Evolutionary conservation across 1,140 invertebrate species (phyloP).

Genomic region (Heterodera carotae): DNA sequence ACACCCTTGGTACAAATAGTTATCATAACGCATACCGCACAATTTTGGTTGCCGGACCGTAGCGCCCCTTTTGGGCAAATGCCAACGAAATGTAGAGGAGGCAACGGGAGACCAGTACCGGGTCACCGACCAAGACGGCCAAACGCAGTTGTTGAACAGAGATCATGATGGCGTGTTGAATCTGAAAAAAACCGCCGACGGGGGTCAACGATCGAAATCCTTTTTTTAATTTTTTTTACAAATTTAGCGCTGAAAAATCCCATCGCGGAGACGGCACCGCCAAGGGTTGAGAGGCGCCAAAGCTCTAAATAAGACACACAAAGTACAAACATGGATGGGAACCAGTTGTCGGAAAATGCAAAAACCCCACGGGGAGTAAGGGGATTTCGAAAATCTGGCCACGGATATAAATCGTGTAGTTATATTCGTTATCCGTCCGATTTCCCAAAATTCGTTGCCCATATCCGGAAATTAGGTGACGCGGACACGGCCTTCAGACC

Average conservation of each 20-base stretch:
- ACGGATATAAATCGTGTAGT: too few relatives aligned
- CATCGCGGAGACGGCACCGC: conserved; percentile 40
- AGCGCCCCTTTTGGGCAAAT: conserved; percentile 33
- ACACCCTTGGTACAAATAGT: too few relatives aligned
- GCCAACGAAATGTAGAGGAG: conserved; percentile 33
- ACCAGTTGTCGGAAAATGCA: too few relatives aligned
- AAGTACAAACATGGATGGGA: background rate
- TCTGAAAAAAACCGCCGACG: conserved; percentile 26
- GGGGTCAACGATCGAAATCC: background rate
- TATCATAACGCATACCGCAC: conserved; percentile 23
- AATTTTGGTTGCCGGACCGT: conserved; percentile 17
- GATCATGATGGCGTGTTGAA: conserved; percentile 24
- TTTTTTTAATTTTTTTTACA: conserved; percentile 17
- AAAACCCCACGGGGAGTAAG: background rate
- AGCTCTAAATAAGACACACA: conserved; percentile 12
- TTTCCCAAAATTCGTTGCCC: too few relatives aligned
- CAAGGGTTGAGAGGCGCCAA: conserved; percentile 22
- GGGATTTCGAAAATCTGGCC: too few relatives aligned
- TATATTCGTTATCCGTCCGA: too few relatives aligned
- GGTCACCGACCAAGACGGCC: conserved; percentile 26
- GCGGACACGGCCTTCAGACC: too few relatives aligned
- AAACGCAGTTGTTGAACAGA: conserved; percentile 27
- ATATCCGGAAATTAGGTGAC: too few relatives aligned
- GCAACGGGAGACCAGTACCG: conserved; percentile 29
- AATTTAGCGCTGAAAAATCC: conserved; percentile 32